Conservation (phyloP, 1,140 invertebrate genomes). For the Sminthurides bifidus region DNA sequence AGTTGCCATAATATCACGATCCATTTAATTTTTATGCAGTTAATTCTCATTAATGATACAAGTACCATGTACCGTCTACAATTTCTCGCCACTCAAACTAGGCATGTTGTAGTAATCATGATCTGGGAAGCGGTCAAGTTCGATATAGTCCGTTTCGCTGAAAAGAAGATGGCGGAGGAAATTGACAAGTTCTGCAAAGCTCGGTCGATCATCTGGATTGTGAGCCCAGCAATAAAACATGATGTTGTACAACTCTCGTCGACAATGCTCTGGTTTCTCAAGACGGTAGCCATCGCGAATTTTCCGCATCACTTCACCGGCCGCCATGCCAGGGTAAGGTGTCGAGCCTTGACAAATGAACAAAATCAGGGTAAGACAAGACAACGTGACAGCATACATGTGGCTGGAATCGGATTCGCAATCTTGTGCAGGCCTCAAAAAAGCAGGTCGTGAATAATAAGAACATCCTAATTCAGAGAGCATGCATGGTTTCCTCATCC, state of each 20-base stretch:
- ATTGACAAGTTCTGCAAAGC: slow-evolving; percentile 63
- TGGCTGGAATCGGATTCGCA: no score
- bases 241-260: slow-evolving; percentile 77
- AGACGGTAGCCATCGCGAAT: slow-evolving; percentile 69
- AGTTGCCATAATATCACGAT: no score
- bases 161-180: slow-evolving; percentile 68
- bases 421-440: no score
- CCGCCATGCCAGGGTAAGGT: slow-evolving; percentile 74
- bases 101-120: slow-evolving; percentile 87
- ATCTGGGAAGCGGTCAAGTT: slow-evolving; percentile 81
- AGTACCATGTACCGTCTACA: slow-evolving; percentile 38
- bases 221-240: slow-evolving; percentile 91
- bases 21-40: background rate
- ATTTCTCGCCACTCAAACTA: slow-evolving; percentile 69
- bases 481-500: no score
- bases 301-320: slow-evolving; percentile 44
- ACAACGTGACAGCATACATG: no score
- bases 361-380: no score
- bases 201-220: slow-evolving; percentile 59
- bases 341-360: slow-evolving; percentile 62
- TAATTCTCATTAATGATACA: background rate
- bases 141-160: slow-evolving; percentile 83
- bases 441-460: no score
- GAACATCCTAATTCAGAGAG: no score
- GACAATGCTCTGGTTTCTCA: slow-evolving; percentile 78